These are phyloP conservation scores for Drosophila baimaii DNA, from an alignment of 1,140 invertebrate species.

Conservation along the genomic window DNA sequence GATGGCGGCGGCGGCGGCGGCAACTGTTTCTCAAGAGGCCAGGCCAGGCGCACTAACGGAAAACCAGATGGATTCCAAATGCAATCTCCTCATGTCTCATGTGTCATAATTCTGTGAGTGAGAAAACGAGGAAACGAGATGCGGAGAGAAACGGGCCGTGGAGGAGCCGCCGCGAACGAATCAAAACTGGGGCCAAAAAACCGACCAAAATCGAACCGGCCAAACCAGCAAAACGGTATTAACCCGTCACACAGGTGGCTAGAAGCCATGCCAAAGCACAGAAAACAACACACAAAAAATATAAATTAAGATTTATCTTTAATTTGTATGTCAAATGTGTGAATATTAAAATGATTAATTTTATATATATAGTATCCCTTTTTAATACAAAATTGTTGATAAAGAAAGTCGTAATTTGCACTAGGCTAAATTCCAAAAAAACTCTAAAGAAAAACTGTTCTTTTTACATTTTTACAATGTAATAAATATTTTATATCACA, in stretches of 20 bases:
- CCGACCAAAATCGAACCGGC: conserved; percentile 39
- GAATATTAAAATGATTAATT: not conserved
- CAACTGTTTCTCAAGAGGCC: conserved; percentile 20
- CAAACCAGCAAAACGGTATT: conserved; percentile 63
- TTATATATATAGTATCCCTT: not conserved
- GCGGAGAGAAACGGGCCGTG: conserved; percentile 3
- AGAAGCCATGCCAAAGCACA: conserved; percentile 22
- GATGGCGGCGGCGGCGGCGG: not conserved
- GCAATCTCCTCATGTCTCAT: conserved; percentile 34
- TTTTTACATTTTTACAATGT: too few relatives aligned
- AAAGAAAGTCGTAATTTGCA: not conserved
- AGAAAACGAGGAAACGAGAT: conserved; percentile 26
- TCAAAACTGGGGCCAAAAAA: conserved; percentile 57
- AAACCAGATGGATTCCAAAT: conserved; percentile 43
- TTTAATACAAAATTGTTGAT: not conserved
- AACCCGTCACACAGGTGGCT: conserved; percentile 55
- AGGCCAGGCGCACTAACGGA: conserved; percentile 32
- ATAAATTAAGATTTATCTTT: not conserved
- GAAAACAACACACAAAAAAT: conserved; percentile 2
- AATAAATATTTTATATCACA: too few relatives aligned
- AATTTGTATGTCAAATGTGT: not conserved
- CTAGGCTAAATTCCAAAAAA: not conserved
- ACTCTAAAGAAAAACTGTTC: too few relatives aligned
- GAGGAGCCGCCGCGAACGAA: conserved; percentile 3
- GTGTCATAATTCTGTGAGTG: conserved; percentile 66